Evolutionary conservation across 2,797 vertebrate genomes (phyloP).

Genomic region (Rhynchonycteris naso): DNA sequence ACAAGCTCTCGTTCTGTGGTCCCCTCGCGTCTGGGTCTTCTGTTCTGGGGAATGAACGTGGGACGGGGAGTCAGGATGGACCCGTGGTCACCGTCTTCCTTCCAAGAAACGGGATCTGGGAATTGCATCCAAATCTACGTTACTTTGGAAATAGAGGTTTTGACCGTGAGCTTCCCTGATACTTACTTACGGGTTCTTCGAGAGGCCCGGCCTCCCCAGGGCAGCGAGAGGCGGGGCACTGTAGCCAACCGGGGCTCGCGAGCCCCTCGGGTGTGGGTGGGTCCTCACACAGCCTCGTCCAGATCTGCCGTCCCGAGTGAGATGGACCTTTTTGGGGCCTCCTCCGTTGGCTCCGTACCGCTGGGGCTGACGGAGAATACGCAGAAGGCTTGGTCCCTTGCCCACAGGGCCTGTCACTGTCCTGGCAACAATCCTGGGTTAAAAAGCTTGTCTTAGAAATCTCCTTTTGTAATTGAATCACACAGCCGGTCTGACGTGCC

Average conservation of each 20-base stretch:
- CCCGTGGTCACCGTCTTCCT: background rate
- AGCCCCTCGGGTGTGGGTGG: accelerated
- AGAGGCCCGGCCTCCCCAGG: too few species aligned
- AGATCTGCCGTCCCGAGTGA: accelerated
- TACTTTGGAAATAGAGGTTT: too few species aligned
- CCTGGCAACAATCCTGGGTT: accelerated
- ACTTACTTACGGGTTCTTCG: too few species aligned
- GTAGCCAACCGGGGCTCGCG: too few species aligned
- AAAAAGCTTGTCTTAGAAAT: too few species aligned
- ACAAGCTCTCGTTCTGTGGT: accelerated
- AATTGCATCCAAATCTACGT: background rate
- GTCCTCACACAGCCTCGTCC: accelerated
- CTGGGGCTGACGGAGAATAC: accelerated
- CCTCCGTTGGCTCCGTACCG: background rate
- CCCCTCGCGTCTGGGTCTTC: background rate
- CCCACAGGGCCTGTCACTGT: accelerated
- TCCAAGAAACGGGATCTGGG: background rate
- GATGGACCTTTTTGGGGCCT: accelerated
- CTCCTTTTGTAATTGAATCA: background rate
- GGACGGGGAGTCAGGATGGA: background rate
- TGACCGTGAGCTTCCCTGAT: too few species aligned
- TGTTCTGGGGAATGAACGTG: background rate
- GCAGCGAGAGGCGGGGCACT: too few species aligned
- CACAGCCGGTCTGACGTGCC: accelerated
- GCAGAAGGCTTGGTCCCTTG: accelerated